These are phyloP conservation scores for Oscheius myriophilus DNA, from an alignment of 2,888 invertebrate genomes.

Conservation along the genomic window DNA sequence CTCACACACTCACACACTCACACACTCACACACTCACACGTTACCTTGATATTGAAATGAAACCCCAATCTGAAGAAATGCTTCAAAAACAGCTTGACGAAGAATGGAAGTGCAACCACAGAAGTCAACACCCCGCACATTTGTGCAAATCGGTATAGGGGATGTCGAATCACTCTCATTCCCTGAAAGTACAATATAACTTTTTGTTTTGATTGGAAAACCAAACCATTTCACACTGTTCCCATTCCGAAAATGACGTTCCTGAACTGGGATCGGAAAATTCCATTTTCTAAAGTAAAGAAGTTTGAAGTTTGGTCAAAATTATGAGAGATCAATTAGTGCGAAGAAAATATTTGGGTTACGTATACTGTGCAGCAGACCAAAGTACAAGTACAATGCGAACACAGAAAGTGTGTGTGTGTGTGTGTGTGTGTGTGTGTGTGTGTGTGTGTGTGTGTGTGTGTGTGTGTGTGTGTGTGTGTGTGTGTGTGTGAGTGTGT, in stretches of 20 bases:
- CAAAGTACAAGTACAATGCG: too few relatives aligned
- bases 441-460: too few relatives aligned
- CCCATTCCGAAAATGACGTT: neutral
- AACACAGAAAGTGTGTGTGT: too few relatives aligned
- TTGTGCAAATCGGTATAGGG: slow-evolving; percentile 18
- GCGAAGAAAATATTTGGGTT: too few relatives aligned
- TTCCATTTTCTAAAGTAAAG: neutral
- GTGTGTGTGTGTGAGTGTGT: too few relatives aligned
- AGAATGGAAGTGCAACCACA: slow-evolving; percentile 1
- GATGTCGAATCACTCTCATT: slow-evolving; percentile 12
- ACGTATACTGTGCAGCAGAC: too few relatives aligned
- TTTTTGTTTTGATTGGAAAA: neutral
- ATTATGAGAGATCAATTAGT: too few relatives aligned
- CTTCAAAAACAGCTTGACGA: slow-evolving; percentile 9
- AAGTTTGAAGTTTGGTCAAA: too few relatives aligned
- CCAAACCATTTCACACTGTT: slow-evolving; percentile 12
- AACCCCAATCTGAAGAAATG: slow-evolving; percentile 22
- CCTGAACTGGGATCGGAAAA: neutral
- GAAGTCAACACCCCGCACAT: slow-evolving; percentile 23
- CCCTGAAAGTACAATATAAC: slow-evolving; percentile 6
- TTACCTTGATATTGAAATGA: slow-evolving; percentile 20
- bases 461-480: too few relatives aligned
- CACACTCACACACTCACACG: too few relatives aligned
- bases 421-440: too few relatives aligned
- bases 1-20: too few relatives aligned